A percentile compares a stretch with the other conserved stretches of the same genome.
phyloP scores from a whole-genome alignment of 2,888 invertebrate species.

The Drosophila multiciliata region DNA sequence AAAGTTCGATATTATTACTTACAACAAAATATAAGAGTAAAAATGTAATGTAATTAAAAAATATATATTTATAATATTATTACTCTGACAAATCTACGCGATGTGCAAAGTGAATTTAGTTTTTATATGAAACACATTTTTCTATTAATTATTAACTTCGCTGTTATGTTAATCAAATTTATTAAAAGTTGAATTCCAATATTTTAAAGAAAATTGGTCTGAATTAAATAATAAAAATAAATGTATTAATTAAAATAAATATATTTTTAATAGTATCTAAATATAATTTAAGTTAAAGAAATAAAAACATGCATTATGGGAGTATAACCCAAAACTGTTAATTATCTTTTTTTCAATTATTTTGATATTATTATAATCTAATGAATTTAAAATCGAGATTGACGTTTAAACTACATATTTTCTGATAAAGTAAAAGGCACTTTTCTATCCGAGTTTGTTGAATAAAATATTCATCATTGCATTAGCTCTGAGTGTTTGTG shows the following conservation, averaged over 20 bases:
- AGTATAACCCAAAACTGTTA: too few relatives aligned
- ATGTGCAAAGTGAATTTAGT: too few relatives aligned
- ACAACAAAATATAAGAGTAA: too few relatives aligned
- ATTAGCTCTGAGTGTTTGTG: conserved; percentile 3
- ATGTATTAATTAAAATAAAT: background rate
- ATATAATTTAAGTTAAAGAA: background rate
- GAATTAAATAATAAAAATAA: background rate
- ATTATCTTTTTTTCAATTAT: background rate
- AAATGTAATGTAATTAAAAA: too few relatives aligned
- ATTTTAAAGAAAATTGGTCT: background rate
- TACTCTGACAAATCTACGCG: background rate
- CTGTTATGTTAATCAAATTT: background rate
- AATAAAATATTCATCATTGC: background rate
- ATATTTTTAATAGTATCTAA: background rate
- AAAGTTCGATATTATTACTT: too few relatives aligned
- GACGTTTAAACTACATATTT: background rate
- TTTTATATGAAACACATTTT: background rate
- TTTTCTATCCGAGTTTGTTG: background rate
- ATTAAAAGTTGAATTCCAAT: background rate
- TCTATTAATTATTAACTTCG: background rate
- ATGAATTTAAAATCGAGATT: background rate
- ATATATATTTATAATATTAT: too few relatives aligned
- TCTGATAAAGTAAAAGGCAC: background rate
- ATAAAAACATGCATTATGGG: background rate
- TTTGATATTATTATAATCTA: background rate